Conservation (phyloP, 2,113 vertebrate species). For the Hystrix brachyura region DNA sequence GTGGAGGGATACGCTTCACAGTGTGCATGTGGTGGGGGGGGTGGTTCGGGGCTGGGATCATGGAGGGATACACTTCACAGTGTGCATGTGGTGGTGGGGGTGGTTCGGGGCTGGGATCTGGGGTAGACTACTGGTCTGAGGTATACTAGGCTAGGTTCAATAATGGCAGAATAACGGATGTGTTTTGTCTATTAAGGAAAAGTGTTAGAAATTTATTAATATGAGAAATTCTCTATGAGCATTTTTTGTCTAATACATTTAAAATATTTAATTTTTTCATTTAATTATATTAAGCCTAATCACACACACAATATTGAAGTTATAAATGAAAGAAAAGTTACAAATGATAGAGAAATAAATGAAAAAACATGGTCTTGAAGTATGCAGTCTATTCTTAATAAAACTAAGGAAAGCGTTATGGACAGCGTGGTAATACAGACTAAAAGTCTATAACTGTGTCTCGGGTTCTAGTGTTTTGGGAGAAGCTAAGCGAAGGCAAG, state of each 20-base stretch:
- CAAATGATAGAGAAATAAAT: neutral
- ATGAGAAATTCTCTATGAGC: neutral
- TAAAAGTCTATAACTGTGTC: neutral
- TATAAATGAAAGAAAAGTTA: conserved; percentile 8
- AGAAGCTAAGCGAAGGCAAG: neutral
- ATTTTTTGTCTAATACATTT: neutral
- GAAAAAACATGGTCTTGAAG: neutral
- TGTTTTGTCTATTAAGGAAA: neutral
- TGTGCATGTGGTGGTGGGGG: neutral
- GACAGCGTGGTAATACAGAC: neutral
- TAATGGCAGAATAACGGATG: conserved; percentile 1
- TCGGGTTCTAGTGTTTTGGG: neutral
- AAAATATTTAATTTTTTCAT: neutral
- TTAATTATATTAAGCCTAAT: neutral
- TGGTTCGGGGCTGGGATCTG: neutral
- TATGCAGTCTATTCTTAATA: neutral
- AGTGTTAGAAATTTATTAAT: neutral
- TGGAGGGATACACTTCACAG: neutral
- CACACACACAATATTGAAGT: neutral
- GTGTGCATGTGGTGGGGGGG: neutral
- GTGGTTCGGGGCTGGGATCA: too few relatives aligned
- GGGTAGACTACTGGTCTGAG: neutral
- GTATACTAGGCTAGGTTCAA: neutral
- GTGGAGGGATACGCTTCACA: neutral
- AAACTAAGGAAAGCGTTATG: neutral